Evolutionary conservation across 1,140 invertebrate genomes (phyloP), one percentile per base, ranked within the genome.

Genomic region (Zaprionus lachaisei): DNA sequence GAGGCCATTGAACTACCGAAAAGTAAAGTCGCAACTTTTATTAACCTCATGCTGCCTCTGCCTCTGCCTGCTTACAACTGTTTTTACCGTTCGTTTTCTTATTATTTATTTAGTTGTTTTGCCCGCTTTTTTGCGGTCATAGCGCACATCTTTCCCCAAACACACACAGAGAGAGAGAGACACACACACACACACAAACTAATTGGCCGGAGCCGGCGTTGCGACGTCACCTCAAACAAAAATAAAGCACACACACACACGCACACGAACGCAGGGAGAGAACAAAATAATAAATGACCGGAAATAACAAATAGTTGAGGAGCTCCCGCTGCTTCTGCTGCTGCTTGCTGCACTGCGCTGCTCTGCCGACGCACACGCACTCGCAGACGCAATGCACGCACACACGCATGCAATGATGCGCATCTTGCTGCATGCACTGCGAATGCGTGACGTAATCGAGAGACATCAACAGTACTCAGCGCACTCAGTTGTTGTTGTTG

Each of bases 271-370:
- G 17, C 37, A 55, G 17, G 12, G 57, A 63, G 41, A 17, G 58
- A 79, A 66, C 34, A 78, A 37, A 67, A 57, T 71, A 84, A 69
- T 75, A 76, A 85, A 67, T 81, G 83, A 73, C 83, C 79, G 83
- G 83, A 85, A 85, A 85, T 85, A 85, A 81, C 83, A 81, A 85
- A 79, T 79, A 85, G 74, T 84, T 84, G 74, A 81, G 20, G 26
- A 58, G 28, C 61, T 49, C 20, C 22, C 38, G n/a, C 47, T 64
- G 37, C 26, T 24, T n/a, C 66, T 54, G 47, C 28, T 67, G 12
- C 31, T 47, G 31, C 14, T 6, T n/a, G 47, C 47, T 24, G 47
- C 41, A n/a, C 47, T 51, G 47, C 41, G 12, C 20, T 51, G 54
- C 31, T 38, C 38, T 34, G 37, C 24, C 51, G 24, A 14, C 14